A percentile compares a stretch with the other conserved stretches of the same genome.
Evolutionary conservation across 2,797 vertebrate genomes (phyloP).

Genomic region (Cossypha caffra): DNA sequence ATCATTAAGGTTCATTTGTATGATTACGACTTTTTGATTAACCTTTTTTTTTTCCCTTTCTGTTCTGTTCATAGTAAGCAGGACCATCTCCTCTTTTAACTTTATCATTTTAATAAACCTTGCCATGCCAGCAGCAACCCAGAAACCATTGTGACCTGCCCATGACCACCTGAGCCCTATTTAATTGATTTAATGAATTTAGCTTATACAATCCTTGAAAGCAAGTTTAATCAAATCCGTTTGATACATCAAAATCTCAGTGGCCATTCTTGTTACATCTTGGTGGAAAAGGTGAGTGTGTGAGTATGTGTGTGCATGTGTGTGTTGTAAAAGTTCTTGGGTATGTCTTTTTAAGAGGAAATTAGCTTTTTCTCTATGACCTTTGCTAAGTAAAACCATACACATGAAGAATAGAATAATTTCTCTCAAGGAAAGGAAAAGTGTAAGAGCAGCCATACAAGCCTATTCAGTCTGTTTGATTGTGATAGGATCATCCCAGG

Average conservation of each 20-base stretch:
- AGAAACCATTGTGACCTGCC: background rate
- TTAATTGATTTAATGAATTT: slow-evolving; percentile 26
- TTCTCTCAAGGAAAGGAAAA: background rate
- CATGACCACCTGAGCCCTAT: slow-evolving; percentile 50
- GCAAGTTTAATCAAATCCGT: background rate
- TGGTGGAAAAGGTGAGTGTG: too few species aligned
- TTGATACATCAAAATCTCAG: background rate
- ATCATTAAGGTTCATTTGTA: background rate
- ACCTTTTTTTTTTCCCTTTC: background rate
- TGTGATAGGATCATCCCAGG: background rate
- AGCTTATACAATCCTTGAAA: background rate
- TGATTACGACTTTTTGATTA: slow-evolving; percentile 48
- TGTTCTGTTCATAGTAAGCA: slow-evolving; percentile 7
- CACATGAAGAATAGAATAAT: background rate
- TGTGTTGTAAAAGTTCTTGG: background rate
- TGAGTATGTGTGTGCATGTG: too few species aligned
- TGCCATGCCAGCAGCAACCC: background rate
- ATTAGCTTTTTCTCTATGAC: background rate
- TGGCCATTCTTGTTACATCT: background rate
- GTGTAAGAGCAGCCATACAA: background rate
- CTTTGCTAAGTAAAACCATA: background rate
- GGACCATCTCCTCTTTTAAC: background rate
- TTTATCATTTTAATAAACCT: slow-evolving; percentile 60
- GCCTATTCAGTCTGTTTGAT: too few species aligned
- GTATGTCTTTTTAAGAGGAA: background rate